These are phyloP conservation scores for Tetraodon nigroviridis DNA, from an alignment of 2,113 vertebrate genomes.

Conservation along the genomic window DNA sequence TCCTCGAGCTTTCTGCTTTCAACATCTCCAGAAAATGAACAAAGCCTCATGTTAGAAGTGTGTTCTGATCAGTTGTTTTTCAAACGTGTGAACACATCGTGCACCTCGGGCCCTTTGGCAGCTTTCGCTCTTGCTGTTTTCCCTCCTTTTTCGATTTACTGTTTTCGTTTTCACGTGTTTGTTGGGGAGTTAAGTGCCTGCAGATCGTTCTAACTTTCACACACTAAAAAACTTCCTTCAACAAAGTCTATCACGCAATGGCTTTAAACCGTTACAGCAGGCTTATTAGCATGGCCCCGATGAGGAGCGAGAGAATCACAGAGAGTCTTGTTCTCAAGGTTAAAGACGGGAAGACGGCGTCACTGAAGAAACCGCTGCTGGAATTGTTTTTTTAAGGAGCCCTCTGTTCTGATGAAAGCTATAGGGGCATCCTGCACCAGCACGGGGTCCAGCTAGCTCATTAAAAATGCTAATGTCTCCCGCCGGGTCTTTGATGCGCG, in stretches of 20 bases:
- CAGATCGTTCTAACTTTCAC: slow-evolving; percentile 31
- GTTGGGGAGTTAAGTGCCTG: slow-evolving; percentile 16
- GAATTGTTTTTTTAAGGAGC: background rate
- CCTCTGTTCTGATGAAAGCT: slow-evolving; percentile 57
- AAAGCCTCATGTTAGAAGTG: slow-evolving; percentile 14
- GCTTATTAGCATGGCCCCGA: slow-evolving; percentile 15
- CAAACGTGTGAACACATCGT: slow-evolving; percentile 4
- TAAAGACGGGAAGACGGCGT: background rate
- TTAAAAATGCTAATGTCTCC: slow-evolving; percentile 78
- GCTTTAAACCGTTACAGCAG: slow-evolving; percentile 12
- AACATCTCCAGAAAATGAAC: slow-evolving; percentile 18
- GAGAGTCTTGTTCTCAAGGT: slow-evolving; percentile 9
- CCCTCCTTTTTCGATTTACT: background rate
- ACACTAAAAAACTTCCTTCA: slow-evolving; percentile 12
- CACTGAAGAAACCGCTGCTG: background rate
- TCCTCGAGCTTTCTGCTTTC: slow-evolving; percentile 37
- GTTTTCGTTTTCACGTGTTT: too few species aligned
- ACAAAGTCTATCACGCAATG: slow-evolving; percentile 28
- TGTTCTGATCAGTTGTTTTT: slow-evolving; percentile 8
- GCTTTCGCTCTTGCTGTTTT: slow-evolving; percentile 18
- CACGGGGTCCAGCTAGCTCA: slow-evolving; percentile 61
- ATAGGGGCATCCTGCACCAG: slow-evolving; percentile 59
- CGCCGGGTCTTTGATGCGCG: slow-evolving; percentile 71
- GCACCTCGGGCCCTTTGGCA: too few species aligned
- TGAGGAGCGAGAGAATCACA: slow-evolving; percentile 6